phyloP scores from a whole-genome alignment of 2,113 vertebrate genomes.

The Phrynocephalus versicolor region DNA sequence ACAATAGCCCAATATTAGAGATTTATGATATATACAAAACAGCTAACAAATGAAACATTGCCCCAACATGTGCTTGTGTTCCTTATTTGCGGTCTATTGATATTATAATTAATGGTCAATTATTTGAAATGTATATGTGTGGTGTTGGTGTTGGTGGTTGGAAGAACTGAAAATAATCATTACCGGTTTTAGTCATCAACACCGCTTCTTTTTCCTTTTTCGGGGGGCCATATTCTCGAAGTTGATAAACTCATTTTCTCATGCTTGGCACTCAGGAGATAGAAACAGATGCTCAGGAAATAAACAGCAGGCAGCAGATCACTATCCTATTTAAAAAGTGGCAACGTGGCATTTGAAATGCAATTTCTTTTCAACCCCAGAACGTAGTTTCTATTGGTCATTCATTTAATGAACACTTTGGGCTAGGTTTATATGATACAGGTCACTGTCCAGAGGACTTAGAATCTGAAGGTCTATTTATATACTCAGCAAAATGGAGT shows the following conservation, averaged over 20 bases:
- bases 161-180: conserved; percentile 84
- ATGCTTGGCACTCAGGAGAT: conserved; percentile 66
- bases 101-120: conserved; percentile 87
- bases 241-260: conserved; percentile 73
- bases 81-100: conserved; percentile 81
- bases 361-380: conserved; percentile 44
- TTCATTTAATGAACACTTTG: not conserved
- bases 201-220: conserved; percentile 43
- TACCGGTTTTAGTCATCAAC: conserved; percentile 77
- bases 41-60: conserved; percentile 80
- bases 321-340: conserved; percentile 47
- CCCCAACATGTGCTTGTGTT: conserved; percentile 75
- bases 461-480: not conserved
- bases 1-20: conserved; percentile 90
- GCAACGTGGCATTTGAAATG: conserved; percentile 47
- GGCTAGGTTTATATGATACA: not conserved
- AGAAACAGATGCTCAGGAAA: conserved; percentile 64
- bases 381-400: not conserved
- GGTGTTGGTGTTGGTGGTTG: conserved; percentile 5
- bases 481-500: not conserved
- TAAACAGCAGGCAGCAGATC: conserved; percentile 40
- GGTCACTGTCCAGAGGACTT: not conserved
- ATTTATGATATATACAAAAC: conserved; percentile 88
- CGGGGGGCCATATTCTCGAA: conserved; percentile 69
- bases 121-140: conserved; percentile 64